phyloP scores from a whole-genome alignment of 1,140 invertebrate species.

The Cepaea nemoralis region DNA sequence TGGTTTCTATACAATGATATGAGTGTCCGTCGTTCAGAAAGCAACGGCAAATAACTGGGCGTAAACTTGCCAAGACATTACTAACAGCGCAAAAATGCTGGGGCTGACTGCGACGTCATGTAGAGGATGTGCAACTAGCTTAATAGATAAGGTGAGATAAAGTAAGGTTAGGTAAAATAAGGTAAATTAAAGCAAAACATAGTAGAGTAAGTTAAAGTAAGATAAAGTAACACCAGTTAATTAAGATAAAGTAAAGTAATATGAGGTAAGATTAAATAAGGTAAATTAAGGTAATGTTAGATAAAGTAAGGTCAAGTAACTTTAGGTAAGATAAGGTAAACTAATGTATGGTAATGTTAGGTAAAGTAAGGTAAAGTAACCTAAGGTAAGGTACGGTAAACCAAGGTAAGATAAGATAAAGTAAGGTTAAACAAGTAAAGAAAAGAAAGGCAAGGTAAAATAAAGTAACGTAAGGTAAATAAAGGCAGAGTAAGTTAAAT shows the following conservation, averaged over 20 bases:
- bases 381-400: no score
- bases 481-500: not conserved
- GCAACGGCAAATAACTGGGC: no score
- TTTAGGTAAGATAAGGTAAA: not conserved
- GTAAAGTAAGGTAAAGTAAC: slow-evolving; percentile 1
- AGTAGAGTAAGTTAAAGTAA: not conserved
- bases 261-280: not conserved
- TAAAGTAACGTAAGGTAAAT: not conserved
- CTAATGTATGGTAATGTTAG: not conserved
- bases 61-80: no score
- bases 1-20: no score
- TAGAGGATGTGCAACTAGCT: no score
- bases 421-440: no score
- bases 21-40: no score
- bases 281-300: slow-evolving; percentile 1
- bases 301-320: not conserved
- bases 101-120: no score
- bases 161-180: not conserved
- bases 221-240: not conserved
- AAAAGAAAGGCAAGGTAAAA: not conserved
- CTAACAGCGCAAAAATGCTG: no score
- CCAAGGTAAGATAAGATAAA: no score
- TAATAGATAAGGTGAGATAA: no score
- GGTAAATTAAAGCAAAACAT: no score
- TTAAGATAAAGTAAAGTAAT: slow-evolving; percentile 2